Conservation (phyloP, 1,140 invertebrate species). For the Microvelia longipes region DNA sequence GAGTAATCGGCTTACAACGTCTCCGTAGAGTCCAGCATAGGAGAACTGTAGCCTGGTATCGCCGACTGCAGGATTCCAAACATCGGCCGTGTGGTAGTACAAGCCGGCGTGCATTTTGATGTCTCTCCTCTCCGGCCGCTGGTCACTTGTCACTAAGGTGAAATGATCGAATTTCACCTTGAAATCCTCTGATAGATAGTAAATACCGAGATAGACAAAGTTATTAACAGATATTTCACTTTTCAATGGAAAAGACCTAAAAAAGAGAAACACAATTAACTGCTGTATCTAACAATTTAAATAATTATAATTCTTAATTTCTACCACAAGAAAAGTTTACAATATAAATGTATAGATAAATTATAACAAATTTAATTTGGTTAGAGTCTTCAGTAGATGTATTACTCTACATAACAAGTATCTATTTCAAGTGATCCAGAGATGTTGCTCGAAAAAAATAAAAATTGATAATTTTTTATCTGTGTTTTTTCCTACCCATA, state of each 20-base stretch:
- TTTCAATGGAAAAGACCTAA: conserved; percentile 32
- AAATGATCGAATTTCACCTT: conserved; percentile 62
- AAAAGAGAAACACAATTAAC: too few species aligned
- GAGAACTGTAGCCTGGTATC: conserved; percentile 70
- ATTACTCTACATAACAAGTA: too few species aligned
- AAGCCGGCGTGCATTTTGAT: conserved; percentile 73
- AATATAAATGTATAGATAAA: too few species aligned
- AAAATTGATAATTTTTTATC: too few species aligned
- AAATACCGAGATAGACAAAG: conserved; percentile 38
- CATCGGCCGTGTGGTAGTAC: conserved; percentile 66
- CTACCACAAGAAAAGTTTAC: too few species aligned
- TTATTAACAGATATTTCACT: conserved; percentile 36
- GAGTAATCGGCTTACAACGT: conserved; percentile 55
- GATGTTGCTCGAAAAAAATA: too few species aligned
- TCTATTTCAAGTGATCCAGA: too few species aligned
- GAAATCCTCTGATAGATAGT: conserved; percentile 39
- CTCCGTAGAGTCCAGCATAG: conserved; percentile 59
- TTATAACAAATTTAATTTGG: too few species aligned
- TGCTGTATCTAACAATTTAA: too few species aligned
- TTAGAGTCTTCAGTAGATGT: too few species aligned
- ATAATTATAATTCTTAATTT: too few species aligned
- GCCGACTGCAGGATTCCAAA: conserved; percentile 68
- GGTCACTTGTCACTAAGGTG: conserved; percentile 64
- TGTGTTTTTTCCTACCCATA: too few species aligned
- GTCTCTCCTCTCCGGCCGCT: conserved; percentile 57